A percentile compares a stretch with the other conserved stretches of the same genome.
Conservation (phyloP, 53 echinoderm and acorn worm genomes). For the Pentamera pediparva region DNA sequence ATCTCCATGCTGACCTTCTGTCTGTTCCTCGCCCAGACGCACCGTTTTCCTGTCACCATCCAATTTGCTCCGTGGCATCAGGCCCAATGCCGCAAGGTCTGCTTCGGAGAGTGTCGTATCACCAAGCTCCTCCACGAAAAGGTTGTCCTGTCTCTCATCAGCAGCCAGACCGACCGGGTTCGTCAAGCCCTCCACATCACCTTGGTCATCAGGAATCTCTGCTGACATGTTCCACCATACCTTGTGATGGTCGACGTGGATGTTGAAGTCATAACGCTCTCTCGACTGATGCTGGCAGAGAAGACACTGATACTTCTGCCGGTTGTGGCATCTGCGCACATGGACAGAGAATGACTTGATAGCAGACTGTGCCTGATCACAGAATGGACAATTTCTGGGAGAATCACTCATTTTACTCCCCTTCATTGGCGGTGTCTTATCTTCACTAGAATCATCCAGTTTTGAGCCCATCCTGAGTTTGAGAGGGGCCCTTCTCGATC, state of each 20-base stretch:
- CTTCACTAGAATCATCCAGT: not conserved
- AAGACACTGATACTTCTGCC: slow-evolving; percentile 62
- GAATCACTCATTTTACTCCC: not conserved
- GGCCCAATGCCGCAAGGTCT: slow-evolving; percentile 51
- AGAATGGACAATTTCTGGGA: slow-evolving; percentile 34
- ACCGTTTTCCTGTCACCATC: not conserved
- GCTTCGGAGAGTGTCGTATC: slow-evolving; percentile 33
- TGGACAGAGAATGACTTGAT: slow-evolving; percentile 57
- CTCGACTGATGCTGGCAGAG: slow-evolving; percentile 84
- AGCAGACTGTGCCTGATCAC: slow-evolving; percentile 33
- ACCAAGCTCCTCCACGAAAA: slow-evolving; percentile 5
- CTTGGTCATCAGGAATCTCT: not conserved
- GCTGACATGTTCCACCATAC: slow-evolving; percentile 62
- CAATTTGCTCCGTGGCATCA: slow-evolving; percentile 44
- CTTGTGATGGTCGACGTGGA: slow-evolving; percentile 88
- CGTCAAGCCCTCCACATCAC: not conserved
- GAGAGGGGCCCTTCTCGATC: not conserved
- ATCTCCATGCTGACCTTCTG: not conserved
- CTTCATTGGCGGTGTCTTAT: not conserved
- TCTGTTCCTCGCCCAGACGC: not conserved
- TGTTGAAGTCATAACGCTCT: slow-evolving; percentile 68
- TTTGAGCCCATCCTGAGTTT: slow-evolving; percentile 24
- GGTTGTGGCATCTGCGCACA: slow-evolving; percentile 64
- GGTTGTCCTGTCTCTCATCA: not conserved
- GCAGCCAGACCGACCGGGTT: not conserved